phyloP scores from a whole-genome alignment of 2,888 invertebrate species.

The Baccha elongata region DNA sequence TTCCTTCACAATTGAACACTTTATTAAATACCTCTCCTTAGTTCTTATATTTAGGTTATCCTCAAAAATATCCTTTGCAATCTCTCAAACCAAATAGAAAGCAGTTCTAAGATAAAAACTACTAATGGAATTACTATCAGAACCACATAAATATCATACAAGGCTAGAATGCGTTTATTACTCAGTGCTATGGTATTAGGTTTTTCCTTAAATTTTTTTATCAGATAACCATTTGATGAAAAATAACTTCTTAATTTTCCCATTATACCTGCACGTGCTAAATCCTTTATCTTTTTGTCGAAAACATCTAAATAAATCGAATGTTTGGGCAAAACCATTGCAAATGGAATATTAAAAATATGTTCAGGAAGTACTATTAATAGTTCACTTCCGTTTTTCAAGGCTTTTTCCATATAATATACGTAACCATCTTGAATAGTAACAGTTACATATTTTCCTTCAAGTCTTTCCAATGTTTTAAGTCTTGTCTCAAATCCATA shows the following conservation, averaged over 20 bases:
- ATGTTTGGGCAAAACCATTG: slow-evolving; percentile 76
- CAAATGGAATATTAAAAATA: slow-evolving; percentile 77
- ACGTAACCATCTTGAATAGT: slow-evolving; percentile 75
- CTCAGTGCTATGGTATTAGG: background rate
- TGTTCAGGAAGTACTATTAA: slow-evolving; percentile 76
- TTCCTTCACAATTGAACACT: no score
- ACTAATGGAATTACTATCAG: slow-evolving; percentile 31
- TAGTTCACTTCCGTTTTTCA: slow-evolving; percentile 74
- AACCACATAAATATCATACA: slow-evolving; percentile 29
- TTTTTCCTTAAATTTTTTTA: slow-evolving; percentile 6
- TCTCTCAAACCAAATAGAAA: background rate
- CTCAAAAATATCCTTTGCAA: background rate
- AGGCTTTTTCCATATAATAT: slow-evolving; percentile 74
- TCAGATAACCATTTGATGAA: background rate
- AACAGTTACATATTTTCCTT: slow-evolving; percentile 24
- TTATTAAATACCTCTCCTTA: no score
- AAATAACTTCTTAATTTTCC: slow-evolving; percentile 37
- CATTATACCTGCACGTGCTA: slow-evolving; percentile 76
- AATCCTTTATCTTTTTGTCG: slow-evolving; percentile 76
- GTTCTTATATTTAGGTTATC: background rate
- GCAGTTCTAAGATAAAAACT: slow-evolving; percentile 69
- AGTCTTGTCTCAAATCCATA: background rate
- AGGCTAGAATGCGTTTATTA: slow-evolving; percentile 55
- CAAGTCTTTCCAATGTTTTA: background rate
- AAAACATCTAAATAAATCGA: slow-evolving; percentile 76